Evolutionary conservation across 2,888 invertebrate genomes (phyloP).

Genomic region (Pharmacophagus antenor): DNA sequence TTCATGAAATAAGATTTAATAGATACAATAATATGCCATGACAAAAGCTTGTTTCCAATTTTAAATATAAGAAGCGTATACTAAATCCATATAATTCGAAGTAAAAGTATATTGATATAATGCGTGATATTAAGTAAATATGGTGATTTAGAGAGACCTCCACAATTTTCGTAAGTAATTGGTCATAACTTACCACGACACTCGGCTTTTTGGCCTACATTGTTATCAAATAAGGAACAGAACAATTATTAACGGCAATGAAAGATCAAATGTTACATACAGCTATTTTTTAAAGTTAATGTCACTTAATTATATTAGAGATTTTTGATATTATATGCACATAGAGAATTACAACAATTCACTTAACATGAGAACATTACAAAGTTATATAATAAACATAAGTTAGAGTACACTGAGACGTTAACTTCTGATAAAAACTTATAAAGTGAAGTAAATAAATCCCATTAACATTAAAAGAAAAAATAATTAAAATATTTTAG

Average conservation of each 20-base stretch:
- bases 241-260: neutral
- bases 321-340: too few species aligned
- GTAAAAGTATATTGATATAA: too few species aligned
- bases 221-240: neutral
- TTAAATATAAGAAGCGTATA: neutral
- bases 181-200: conserved; percentile 18
- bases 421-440: too few species aligned
- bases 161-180: conserved; percentile 18
- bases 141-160: conserved; percentile 14
- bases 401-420: too few species aligned
- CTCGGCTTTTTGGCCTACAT: conserved; percentile 20
- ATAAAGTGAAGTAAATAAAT: neutral
- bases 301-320: too few species aligned
- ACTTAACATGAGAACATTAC: too few species aligned
- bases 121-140: conserved; percentile 6
- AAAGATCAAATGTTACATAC: neutral
- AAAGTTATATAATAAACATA: too few species aligned
- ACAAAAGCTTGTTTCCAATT: too few species aligned
- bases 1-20: too few species aligned
- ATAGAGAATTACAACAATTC: too few species aligned
- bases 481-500: neutral
- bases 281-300: neutral
- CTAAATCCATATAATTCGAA: too few species aligned
- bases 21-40: too few species aligned
- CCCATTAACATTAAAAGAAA: neutral